Evolutionary conservation across 2,888 invertebrate species (phyloP), one percentile per base, ranked within the genome.

Genomic region (Drosophila diplacantha): DNA sequence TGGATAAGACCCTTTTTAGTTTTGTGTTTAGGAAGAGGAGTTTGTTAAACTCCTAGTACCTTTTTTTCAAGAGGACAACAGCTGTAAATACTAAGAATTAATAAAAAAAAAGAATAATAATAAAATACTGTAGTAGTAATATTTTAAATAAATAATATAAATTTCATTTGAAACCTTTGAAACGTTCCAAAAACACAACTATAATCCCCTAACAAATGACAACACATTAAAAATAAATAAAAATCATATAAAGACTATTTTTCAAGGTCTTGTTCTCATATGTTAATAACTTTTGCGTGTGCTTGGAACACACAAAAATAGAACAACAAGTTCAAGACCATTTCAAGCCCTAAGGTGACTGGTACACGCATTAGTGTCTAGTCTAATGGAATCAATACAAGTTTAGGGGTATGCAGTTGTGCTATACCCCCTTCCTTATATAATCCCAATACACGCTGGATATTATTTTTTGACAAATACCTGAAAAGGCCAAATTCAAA

Each of bases 251-350:
- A 14, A 58, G 29, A 18, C 18, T 26, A 3, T 9, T 18, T 9
- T n/a, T 18, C 52, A 63, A 52, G 61, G 61, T 18, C 52, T 31
- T 11, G 44, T 46, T 20, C 32, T 47, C 5, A 32, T 29, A 34
- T 62, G 49, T 38, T 61, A 49, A 63, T 60, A 41, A 6, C 39
- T 11, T 14, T 63, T 64, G 64, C 61, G 61, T 61, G 59, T 60
- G 52, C 64, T 39, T 31, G 7, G 11, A 9, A 37, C 16, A 29
- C 44, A 29, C 24, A 14, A 35, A 61, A 63, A 63, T 61, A 61
- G 64, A 63, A 63, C 29, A 63, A 57, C 29, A 63, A 57, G 43
- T 58, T 59, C 60, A 59, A 44, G 60, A 44, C 7, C 37, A 44
- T 18, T 59, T 31, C 7, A 44, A 31, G 60, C 24, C 60, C 41